phyloP scores from a whole-genome alignment of 2,113 vertebrate genomes.

The Corynorhinus townsendii region DNA sequence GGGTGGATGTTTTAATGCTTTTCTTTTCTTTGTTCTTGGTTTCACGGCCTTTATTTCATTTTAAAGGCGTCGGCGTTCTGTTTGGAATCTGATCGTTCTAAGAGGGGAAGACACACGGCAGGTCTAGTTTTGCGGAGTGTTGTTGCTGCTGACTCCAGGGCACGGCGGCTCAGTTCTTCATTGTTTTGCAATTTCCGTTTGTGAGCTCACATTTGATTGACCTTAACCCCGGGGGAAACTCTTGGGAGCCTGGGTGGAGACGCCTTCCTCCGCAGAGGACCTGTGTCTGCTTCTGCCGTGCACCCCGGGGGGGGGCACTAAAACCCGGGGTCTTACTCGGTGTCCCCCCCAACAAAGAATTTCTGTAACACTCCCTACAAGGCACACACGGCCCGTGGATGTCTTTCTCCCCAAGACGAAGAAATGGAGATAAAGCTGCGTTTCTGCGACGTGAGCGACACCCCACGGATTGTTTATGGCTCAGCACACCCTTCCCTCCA shows the following conservation, averaged over 20 bases:
- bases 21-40: background rate
- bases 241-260: background rate
- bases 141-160: no score
- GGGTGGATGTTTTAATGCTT: background rate
- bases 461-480: background rate
- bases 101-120: accelerated
- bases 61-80: accelerated
- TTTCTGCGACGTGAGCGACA: background rate
- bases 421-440: background rate
- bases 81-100: accelerated
- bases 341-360: background rate
- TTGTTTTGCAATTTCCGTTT: background rate
- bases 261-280: no score
- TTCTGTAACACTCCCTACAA: no score
- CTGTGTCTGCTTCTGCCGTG: background rate
- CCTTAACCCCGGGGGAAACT: accelerated
- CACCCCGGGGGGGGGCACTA: background rate
- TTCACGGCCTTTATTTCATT: background rate
- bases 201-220: background rate
- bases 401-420: background rate
- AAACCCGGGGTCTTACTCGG: no score
- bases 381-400: background rate
- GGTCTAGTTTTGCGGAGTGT: no score
- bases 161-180: accelerated
- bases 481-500: background rate